These are phyloP conservation scores for Hylaeus anthracinus DNA, from an alignment of 1,140 invertebrate species.

Conservation along the genomic window DNA sequence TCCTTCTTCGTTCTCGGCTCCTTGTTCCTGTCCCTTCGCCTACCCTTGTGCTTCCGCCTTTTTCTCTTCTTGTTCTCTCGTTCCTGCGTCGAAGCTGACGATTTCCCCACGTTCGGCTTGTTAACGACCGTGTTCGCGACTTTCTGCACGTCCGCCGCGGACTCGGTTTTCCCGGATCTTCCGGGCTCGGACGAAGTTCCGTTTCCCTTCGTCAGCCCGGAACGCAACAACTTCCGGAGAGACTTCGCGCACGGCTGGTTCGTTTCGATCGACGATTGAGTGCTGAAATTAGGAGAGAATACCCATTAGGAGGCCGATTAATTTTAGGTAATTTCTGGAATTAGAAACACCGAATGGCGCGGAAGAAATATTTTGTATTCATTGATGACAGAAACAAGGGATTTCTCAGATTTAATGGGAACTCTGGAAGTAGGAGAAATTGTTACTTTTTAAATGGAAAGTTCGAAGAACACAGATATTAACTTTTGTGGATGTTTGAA, in stretches of 20 bases:
- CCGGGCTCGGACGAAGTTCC: conserved; percentile 65
- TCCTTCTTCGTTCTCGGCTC: conserved; percentile 74
- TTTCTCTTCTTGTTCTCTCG: conserved; percentile 74
- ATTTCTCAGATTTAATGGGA: too few relatives aligned
- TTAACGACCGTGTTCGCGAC: conserved; percentile 52
- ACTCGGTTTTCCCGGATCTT: conserved; percentile 68
- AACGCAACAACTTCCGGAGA: conserved; percentile 74
- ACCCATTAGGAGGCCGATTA: too few relatives aligned
- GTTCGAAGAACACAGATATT: too few relatives aligned
- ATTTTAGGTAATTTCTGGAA: too few relatives aligned
- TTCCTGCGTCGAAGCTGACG: conserved; percentile 60
- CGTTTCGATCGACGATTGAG: conserved; percentile 70
- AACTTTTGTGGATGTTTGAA: too few relatives aligned
- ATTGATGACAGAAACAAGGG: too few relatives aligned
- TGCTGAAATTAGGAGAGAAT: conserved; percentile 51
- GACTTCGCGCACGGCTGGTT: conserved; percentile 76
- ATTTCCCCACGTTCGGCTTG: conserved; percentile 67
- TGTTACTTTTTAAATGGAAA: too few relatives aligned
- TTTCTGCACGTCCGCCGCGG: conserved; percentile 59
- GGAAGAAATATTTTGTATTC: too few relatives aligned
- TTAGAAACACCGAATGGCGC: too few relatives aligned
- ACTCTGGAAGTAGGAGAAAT: too few relatives aligned
- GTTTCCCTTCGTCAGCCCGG: conserved; percentile 70
- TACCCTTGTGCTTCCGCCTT: conserved; percentile 74
- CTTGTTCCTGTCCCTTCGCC: conserved; percentile 70